Conservation (phyloP, 1,140 invertebrate species). For the Coenobita brevimanus region DNA sequence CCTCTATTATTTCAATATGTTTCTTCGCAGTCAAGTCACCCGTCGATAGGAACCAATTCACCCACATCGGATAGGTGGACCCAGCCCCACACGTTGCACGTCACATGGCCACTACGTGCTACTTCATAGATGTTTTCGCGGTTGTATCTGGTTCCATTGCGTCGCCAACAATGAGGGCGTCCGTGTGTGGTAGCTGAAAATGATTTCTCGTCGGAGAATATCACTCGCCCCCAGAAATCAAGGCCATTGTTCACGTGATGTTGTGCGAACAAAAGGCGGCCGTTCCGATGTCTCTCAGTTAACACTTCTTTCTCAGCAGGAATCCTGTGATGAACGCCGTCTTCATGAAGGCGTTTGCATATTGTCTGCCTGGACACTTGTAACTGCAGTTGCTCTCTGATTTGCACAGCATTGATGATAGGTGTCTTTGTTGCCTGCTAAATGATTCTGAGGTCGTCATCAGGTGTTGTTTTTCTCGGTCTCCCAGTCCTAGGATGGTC, state of each 20-base stretch:
- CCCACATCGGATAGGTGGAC: too few species aligned
- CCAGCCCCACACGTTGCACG: too few species aligned
- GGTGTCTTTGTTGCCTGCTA: not conserved
- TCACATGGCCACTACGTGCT: not conserved
- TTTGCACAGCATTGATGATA: not conserved
- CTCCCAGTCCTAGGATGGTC: not conserved
- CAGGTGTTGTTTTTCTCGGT: not conserved
- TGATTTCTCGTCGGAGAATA: not conserved
- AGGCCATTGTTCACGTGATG: not conserved
- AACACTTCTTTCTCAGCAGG: not conserved
- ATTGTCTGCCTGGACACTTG: not conserved
- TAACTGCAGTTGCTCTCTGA: not conserved
- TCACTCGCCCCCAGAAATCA: not conserved
- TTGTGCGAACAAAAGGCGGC: not conserved
- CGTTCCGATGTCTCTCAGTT: not conserved
- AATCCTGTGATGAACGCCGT: not conserved
- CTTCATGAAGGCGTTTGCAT: not conserved
- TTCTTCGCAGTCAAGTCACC: too few species aligned
- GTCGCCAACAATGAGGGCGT: not conserved
- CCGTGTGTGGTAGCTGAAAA: not conserved
- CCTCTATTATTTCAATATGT: too few species aligned
- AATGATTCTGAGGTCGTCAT: not conserved
- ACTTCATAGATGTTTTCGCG: not conserved
- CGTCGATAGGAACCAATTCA: too few species aligned
- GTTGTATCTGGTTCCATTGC: not conserved